Evolutionary conservation across 2,888 invertebrate genomes (phyloP).

Genomic region (Tanaodytes sp.): DNA sequence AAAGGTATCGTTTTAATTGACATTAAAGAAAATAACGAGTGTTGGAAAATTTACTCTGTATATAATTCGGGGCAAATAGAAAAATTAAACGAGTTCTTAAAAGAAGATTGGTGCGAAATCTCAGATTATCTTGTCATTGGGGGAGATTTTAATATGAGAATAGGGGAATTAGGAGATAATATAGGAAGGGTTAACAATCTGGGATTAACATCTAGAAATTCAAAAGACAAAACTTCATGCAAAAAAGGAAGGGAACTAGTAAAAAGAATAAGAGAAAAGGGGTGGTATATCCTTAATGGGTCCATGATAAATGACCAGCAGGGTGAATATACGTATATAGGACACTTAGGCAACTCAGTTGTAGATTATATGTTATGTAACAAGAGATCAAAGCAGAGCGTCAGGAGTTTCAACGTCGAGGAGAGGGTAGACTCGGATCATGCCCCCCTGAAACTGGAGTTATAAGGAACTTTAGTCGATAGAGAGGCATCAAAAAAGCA

Average conservation of each 20-base stretch:
- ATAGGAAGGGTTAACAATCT: neutral
- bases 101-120: neutral
- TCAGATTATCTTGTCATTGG: neutral
- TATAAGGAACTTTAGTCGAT: neutral
- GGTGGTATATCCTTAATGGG: neutral
- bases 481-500: neutral
- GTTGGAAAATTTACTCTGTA: neutral
- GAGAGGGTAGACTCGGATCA: neutral
- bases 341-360: neutral
- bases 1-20: neutral
- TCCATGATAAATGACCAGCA: neutral
- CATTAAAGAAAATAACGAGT: neutral
- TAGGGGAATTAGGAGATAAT: neutral
- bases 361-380: neutral
- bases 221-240: neutral
- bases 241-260: conserved; percentile 1
- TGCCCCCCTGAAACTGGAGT: conserved; percentile 2
- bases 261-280: neutral
- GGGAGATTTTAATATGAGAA: conserved; percentile 1
- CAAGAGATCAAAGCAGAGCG: neutral
- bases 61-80: neutral
- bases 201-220: neutral
- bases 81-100: neutral
- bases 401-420: neutral
- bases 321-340: neutral